Evolutionary conservation across 2,888 invertebrate species (phyloP).

Genomic region (Cecidostiba fungosa): DNA sequence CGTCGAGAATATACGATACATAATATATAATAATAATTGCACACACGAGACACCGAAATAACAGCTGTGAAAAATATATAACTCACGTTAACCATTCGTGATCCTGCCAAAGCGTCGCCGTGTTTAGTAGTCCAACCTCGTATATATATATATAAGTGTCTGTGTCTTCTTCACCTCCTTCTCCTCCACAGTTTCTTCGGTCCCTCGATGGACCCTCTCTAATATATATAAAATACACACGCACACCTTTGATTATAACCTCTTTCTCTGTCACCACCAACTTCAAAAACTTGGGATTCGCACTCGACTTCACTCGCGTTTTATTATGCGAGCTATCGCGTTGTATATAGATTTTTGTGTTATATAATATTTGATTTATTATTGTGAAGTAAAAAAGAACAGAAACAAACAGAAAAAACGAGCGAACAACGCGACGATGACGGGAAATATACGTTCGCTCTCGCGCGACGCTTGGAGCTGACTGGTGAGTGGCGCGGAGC

Average conservation of each 20-base stretch:
- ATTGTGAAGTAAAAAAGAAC: neutral
- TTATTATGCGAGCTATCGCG: too few relatives aligned
- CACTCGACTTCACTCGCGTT: neutral
- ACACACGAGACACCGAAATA: neutral
- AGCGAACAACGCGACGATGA: neutral
- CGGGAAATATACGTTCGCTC: neutral
- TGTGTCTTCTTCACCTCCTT: neutral
- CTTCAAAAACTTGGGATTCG: too few relatives aligned
- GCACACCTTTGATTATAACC: neutral
- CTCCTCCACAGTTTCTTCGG: neutral
- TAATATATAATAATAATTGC: too few relatives aligned
- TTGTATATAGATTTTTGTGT: too few relatives aligned
- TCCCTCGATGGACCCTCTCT: neutral
- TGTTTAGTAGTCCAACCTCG: neutral
- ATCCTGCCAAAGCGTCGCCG: constrained; percentile 31
- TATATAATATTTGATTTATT: too few relatives aligned
- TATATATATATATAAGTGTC: too few relatives aligned
- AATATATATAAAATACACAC: neutral
- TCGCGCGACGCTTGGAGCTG: constrained; percentile 11
- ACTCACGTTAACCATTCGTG: constrained; percentile 61
- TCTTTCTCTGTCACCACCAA: neutral
- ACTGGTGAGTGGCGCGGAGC: neutral
- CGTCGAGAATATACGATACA: too few relatives aligned
- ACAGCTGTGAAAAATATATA: neutral
- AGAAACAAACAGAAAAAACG: too few relatives aligned